A percentile compares a stretch with the other conserved stretches of the same genome.
phyloP scores from a whole-genome alignment of 2,888 invertebrate species.

The Xestia sexstrigata region DNA sequence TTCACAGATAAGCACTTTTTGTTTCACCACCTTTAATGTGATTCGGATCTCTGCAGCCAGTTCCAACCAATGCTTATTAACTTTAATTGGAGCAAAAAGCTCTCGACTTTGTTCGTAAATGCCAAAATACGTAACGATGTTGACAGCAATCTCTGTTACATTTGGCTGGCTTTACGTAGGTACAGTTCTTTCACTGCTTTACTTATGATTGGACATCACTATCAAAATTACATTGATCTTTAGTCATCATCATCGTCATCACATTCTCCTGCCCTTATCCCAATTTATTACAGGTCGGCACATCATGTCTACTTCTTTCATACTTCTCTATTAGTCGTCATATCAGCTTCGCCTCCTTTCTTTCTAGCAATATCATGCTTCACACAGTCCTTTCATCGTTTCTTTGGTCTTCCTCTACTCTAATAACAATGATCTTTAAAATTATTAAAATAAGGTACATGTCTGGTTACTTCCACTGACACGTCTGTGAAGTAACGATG shows the following conservation, averaged over 20 bases:
- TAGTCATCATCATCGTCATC: no score
- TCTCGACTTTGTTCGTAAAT: constrained; percentile 50
- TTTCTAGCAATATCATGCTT: no score
- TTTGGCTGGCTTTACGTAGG: constrained; percentile 15
- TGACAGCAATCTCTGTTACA: constrained; percentile 8
- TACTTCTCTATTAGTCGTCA: no score
- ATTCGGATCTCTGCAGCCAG: constrained; percentile 31
- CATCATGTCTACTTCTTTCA: no score
- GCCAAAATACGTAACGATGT: constrained; percentile 50
- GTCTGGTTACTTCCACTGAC: neutral
- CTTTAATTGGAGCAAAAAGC: constrained; percentile 51
- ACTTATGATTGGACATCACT: neutral
- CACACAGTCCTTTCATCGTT: no score
- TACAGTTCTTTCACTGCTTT: neutral
- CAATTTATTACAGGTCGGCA: no score
- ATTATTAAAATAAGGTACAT: neutral
- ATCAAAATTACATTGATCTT: no score
- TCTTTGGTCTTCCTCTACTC: no score
- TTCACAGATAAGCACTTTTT: constrained; percentile 2
- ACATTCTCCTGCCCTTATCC: no score
- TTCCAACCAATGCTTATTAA: constrained; percentile 37
- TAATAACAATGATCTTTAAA: neutral
- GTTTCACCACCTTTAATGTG: constrained; percentile 12
- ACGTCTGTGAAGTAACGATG: neutral
- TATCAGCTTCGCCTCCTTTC: no score